Evolutionary conservation across 2,888 invertebrate genomes (phyloP), one percentile per base, ranked within the genome.

Genomic region (Stenurella melanura): DNA sequence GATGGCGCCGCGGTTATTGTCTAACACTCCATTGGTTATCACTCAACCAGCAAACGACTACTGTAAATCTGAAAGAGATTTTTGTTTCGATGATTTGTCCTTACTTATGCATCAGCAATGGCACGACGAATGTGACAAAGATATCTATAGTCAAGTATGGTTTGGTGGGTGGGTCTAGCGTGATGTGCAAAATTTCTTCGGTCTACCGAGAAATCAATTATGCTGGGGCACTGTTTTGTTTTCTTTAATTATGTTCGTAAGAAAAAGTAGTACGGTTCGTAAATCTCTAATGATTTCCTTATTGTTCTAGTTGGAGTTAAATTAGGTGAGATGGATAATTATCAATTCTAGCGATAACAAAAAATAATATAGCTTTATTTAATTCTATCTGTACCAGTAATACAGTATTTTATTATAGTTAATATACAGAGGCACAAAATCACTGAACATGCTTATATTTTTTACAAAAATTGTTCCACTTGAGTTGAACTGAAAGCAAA

Each of bases 11-110:
- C 82, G 76, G 77, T 82, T 79, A 80, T 82, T 83, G 81, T 81
- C 84, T 74, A 82, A 83, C 82, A 85, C 82, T 83, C 81, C 79
- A 86, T 86, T 86, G 85, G 85, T 80, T 83, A 81, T 83, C 86
- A 82, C 68, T 85, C 84, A 83, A 85, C 78, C 86, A 83, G 81
- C 82, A 85, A 85, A 85, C 78, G 75, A 70, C 79, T 75, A 79
- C 74, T 76, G 76, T 75, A 70, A 63, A 56, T 71, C 74, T 71
- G 73, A 69, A 70, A 66, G 77, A 79, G 72, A 77, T 79, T 81
- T 81, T 78, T 74, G 73, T 79, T 80, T 70, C 66, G 60, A 68
- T 64, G 54, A 64, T 75, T 76, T 70, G 75, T 77, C 74, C 69
- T 73, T 69, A 71, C 68, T 76, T 69, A 64, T 73, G 63, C 60